Conservation (phyloP, 2,888 invertebrate genomes). For the Macrophya annulata region DNA sequence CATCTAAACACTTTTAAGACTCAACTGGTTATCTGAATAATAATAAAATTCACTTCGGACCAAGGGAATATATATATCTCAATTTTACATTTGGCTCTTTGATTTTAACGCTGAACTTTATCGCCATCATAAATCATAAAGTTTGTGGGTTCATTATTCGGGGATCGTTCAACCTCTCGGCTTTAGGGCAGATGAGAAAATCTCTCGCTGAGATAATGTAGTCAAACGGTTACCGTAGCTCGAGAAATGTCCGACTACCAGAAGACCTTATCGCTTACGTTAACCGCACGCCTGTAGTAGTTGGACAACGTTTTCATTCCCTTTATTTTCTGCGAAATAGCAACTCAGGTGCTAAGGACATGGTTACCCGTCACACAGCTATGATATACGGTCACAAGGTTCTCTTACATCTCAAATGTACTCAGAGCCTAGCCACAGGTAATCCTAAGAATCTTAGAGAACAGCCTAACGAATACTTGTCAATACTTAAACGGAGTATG, state of each 20-base stretch:
- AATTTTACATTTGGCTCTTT: neutral
- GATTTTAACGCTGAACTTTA: conserved; percentile 42
- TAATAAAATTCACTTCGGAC: conserved; percentile 18
- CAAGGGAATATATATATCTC: conserved; percentile 29
- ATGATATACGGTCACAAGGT: conserved; percentile 52
- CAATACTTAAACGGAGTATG: neutral
- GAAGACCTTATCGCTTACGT: conserved; percentile 45
- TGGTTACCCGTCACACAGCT: conserved; percentile 36
- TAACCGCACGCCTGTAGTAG: conserved; percentile 43
- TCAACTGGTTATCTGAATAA: neutral
- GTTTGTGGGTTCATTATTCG: conserved; percentile 37
- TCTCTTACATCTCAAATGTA: conserved; percentile 49
- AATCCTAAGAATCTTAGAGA: neutral
- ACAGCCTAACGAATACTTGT: neutral
- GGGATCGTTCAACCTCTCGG: conserved; percentile 28
- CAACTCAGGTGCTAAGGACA: conserved; percentile 54
- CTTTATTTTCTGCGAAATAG: conserved; percentile 51
- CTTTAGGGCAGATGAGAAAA: conserved; percentile 26
- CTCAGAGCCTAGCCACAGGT: conserved; percentile 28
- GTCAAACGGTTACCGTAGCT: conserved; percentile 32
- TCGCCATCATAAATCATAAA: conserved; percentile 30
- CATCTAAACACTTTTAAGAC: conserved; percentile 18
- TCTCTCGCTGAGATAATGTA: conserved; percentile 38
- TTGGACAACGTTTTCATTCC: conserved; percentile 54
- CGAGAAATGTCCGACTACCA: conserved; percentile 38